Conservation (phyloP, 2,113 vertebrate species). For the Ptychochromis oligacanthus region DNA sequence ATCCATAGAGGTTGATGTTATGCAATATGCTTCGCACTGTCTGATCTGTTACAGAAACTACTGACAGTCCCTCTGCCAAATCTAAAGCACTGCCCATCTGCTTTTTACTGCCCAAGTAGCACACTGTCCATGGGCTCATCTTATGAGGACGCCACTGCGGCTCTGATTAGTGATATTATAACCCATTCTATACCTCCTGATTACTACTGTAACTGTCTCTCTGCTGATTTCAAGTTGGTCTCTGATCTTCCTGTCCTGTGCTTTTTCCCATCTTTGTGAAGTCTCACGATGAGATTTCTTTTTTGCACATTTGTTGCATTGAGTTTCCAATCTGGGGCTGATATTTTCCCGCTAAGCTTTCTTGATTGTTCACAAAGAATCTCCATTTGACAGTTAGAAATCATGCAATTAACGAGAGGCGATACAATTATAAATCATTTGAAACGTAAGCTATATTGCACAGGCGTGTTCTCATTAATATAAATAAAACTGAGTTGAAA, state of each 20-base stretch:
- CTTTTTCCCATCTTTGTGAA: not conserved
- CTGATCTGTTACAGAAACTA: not conserved
- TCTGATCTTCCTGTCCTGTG: not conserved
- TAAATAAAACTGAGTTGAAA: too few species aligned
- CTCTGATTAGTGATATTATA: not conserved
- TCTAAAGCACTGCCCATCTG: not conserved
- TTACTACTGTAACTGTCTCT: not conserved
- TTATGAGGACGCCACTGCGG: not conserved
- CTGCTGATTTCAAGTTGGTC: not conserved
- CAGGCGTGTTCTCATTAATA: rapidly evolving
- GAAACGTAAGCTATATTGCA: not conserved
- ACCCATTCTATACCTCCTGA: not conserved
- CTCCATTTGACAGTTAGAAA: too few species aligned
- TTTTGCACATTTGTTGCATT: not conserved
- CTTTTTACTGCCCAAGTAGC: not conserved
- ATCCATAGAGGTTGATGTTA: not conserved
- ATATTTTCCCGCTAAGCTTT: not conserved
- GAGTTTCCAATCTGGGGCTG: not conserved
- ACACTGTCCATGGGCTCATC: not conserved
- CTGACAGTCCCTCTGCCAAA: not conserved
- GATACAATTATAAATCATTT: not conserved
- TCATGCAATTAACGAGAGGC: not conserved
- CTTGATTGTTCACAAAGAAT: not conserved
- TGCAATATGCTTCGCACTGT: not conserved
- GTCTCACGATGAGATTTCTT: not conserved